Evolutionary conservation across 2,113 vertebrate genomes (phyloP).

Genomic region (Percina caprodes): DNA sequence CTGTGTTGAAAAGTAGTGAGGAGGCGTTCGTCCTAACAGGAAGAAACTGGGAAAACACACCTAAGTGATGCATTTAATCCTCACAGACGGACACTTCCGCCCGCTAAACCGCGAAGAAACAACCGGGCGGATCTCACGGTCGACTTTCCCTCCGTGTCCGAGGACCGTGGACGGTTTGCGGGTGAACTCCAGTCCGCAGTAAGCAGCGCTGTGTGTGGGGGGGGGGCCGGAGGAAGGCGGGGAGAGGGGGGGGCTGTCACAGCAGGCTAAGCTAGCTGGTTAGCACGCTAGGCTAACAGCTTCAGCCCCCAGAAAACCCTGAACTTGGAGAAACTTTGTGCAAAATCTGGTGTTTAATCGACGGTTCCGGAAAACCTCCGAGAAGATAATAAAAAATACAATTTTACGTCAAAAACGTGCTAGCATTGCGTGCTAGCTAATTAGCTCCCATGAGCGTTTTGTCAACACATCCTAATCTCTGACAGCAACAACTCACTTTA

Average conservation of each 20-base stretch:
- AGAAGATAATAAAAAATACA: background rate
- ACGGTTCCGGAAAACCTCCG: accelerated
- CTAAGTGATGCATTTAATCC: background rate
- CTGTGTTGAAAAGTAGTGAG: constrained; percentile 40
- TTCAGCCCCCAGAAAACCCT: background rate
- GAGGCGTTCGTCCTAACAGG: constrained; percentile 78
- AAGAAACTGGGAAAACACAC: constrained; percentile 60
- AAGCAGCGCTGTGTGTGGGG: constrained; percentile 9
- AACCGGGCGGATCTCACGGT: background rate
- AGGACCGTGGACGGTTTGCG: background rate
- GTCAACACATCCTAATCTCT: constrained; percentile 10
- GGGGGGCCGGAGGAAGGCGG: constrained; percentile 26
- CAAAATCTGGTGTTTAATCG: background rate
- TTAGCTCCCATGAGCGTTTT: constrained; percentile 3
- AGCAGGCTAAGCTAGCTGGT: constrained; percentile 22
- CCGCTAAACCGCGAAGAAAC: accelerated
- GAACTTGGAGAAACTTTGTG: constrained; percentile 32
- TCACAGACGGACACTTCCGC: background rate
- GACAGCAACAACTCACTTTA: background rate
- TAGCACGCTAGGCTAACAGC: constrained; percentile 42
- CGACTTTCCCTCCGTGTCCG: background rate
- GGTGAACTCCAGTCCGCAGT: constrained; percentile 25
- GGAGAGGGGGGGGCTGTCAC: constrained; percentile 25
- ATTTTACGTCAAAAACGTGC: background rate
- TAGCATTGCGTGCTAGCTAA: constrained; percentile 1